These are phyloP conservation scores for Onychomys arenicola DNA, from an alignment of 2,797 vertebrate species.

Conservation along the genomic window DNA sequence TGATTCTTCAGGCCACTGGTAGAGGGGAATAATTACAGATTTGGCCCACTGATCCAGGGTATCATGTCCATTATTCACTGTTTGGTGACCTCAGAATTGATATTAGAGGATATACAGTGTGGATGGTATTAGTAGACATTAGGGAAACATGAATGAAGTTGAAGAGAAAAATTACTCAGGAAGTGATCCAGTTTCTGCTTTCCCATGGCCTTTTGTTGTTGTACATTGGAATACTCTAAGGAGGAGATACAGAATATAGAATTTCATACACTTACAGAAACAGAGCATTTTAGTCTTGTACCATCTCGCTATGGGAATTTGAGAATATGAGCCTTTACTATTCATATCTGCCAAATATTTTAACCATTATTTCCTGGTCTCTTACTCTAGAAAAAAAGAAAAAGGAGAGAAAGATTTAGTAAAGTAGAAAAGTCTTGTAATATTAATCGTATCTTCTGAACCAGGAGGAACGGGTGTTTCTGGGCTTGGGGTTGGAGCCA, in stretches of 20 bases:
- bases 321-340: background rate
- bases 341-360: background rate
- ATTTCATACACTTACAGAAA: background rate
- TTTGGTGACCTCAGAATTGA: background rate
- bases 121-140: background rate
- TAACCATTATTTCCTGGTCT: background rate
- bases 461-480: background rate
- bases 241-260: background rate
- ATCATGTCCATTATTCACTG: background rate
- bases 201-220: background rate
- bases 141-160: background rate
- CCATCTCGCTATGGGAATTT: background rate
- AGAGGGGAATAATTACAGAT: background rate
- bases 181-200: background rate
- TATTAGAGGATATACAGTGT: background rate
- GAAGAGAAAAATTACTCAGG: background rate
- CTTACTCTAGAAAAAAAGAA: background rate
- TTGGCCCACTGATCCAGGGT: background rate
- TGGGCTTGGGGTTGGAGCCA: background rate
- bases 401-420: background rate
- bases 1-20: background rate
- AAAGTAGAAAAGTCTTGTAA: background rate
- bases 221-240: background rate
- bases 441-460: background rate
- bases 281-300: conserved; percentile 9